phyloP scores from a whole-genome alignment of 1,140 invertebrate genomes.

The Sycobia sp. region DNA sequence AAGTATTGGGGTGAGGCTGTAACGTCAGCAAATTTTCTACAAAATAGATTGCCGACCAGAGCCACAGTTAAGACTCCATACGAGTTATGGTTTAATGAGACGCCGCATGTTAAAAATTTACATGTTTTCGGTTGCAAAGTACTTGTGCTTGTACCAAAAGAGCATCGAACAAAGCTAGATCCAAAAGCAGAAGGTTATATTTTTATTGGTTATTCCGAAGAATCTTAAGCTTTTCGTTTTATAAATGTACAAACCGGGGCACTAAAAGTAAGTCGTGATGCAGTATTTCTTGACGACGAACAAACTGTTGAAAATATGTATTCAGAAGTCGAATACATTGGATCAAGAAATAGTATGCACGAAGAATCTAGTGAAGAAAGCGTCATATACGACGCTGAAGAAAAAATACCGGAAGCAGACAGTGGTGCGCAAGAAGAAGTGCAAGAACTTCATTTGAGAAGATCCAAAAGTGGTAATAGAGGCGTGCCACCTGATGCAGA shows the following conservation, averaged over 20 bases:
- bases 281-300: constrained; percentile 36
- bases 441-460: no score
- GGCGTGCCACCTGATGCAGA: background rate
- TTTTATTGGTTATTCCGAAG: no score
- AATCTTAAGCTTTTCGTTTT: no score
- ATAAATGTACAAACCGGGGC: background rate
- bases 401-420: no score
- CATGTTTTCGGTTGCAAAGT: constrained; percentile 26
- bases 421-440: background rate
- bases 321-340: background rate
- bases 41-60: constrained; percentile 12
- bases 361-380: no score
- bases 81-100: constrained; percentile 45
- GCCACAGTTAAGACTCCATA: no score
- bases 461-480: background rate
- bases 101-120: constrained; percentile 36
- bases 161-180: background rate
- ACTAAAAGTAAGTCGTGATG: no score
- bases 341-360: background rate
- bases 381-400: no score
- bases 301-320: no score
- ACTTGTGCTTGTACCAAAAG: constrained; percentile 26
- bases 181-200: background rate
- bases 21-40: constrained; percentile 40
- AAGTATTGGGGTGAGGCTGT: constrained; percentile 56